Evolutionary conservation across 2,113 vertebrate genomes (phyloP).

Genomic region (Lophochroa leadbeateri): DNA sequence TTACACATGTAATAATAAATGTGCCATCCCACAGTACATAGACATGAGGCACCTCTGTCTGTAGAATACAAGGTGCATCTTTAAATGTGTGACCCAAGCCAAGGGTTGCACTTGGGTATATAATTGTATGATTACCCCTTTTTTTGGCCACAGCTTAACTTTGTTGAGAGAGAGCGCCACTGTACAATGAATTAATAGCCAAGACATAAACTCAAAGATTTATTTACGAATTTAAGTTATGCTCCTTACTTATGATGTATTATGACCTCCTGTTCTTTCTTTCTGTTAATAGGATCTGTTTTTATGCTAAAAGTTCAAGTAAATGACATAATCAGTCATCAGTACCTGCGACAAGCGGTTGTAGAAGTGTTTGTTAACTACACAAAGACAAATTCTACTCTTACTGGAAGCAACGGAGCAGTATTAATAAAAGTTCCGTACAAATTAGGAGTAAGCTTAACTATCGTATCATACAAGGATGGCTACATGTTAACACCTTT

Average conservation of each 20-base stretch:
- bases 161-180: no score
- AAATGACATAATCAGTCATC: conserved; percentile 86
- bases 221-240: background rate
- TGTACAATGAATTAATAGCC: background rate
- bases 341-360: conserved; percentile 79
- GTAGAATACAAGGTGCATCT: background rate
- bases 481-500: conserved; percentile 87
- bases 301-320: conserved; percentile 90
- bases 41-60: background rate
- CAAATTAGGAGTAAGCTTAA: conserved; percentile 80
- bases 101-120: background rate
- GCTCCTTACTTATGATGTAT: background rate
- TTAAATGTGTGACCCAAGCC: background rate
- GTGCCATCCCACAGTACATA: background rate
- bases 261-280: background rate
- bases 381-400: conserved; percentile 79
- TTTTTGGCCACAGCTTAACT: background rate
- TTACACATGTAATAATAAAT: background rate
- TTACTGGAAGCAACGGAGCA: conserved; percentile 80
- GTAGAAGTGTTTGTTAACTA: conserved; percentile 90
- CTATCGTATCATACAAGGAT: conserved; percentile 84
- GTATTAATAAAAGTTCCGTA: conserved; percentile 85
- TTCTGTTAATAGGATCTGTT: conserved; percentile 70
- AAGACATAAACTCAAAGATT: background rate
- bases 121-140: background rate